These are phyloP conservation scores for Papilio glaucus DNA, from an alignment of 1,140 invertebrate species.

Conservation along the genomic window DNA sequence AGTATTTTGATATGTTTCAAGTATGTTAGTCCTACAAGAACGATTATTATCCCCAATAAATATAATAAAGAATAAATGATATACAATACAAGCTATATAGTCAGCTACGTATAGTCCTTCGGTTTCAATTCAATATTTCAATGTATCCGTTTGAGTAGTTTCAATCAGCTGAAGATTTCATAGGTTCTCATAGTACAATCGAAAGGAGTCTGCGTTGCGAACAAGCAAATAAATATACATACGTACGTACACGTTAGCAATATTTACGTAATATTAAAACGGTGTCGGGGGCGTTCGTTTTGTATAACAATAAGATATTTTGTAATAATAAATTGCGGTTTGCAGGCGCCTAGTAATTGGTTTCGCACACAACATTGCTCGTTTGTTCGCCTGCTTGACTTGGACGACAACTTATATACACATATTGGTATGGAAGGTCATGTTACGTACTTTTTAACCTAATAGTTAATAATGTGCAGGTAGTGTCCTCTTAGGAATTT, in stretches of 20 bases:
- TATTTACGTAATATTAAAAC: conserved; percentile 42
- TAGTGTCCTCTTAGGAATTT: conserved; percentile 8
- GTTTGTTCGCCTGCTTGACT: conserved; percentile 27
- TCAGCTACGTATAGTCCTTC: background rate
- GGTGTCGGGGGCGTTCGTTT: conserved; percentile 40
- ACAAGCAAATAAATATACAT: conserved; percentile 12
- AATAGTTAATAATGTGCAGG: conserved; percentile 17
- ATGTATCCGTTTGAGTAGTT: background rate
- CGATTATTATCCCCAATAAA: too few relatives aligned
- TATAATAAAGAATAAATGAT: too few relatives aligned
- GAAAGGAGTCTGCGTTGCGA: background rate
- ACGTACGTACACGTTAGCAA: conserved; percentile 23
- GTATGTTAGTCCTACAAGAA: too few relatives aligned
- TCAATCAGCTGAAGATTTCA: conserved; percentile 24
- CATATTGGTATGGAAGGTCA: conserved; percentile 29
- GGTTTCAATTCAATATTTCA: too few relatives aligned
- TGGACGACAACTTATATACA: conserved; percentile 9
- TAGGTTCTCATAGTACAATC: conserved; percentile 8
- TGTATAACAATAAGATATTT: conserved; percentile 52
- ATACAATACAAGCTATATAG: background rate
- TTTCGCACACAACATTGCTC: conserved; percentile 45
- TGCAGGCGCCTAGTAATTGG: conserved; percentile 49
- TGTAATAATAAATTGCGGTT: conserved; percentile 52
- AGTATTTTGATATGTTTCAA: too few relatives aligned
- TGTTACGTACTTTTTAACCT: background rate